Evolutionary conservation across 2,113 vertebrate genomes (phyloP).

Genomic region (Labeo catla): DNA sequence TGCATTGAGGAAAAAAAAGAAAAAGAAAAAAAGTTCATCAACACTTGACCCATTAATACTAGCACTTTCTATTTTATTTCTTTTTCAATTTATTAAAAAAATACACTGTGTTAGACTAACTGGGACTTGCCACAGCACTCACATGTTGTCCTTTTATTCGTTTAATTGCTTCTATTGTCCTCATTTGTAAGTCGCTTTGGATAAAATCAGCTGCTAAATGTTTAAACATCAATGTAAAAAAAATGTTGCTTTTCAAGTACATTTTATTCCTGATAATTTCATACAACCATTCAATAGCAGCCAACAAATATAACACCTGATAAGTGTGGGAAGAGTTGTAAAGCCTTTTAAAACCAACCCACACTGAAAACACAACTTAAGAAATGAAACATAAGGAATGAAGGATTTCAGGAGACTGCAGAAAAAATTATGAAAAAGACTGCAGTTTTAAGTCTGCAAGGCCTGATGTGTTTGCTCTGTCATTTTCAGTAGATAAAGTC

Average conservation of each 20-base stretch:
- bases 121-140: too few relatives aligned
- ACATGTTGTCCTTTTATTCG: too few relatives aligned
- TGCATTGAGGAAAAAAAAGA: not conserved
- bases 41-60: too few relatives aligned
- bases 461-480: not conserved
- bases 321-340: not conserved
- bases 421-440: conserved; percentile 5
- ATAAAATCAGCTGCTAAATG: too few relatives aligned
- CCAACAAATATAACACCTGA: not conserved
- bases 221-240: too few relatives aligned
- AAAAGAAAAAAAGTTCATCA: too few relatives aligned
- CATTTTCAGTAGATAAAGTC: not conserved
- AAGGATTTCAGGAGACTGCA: not conserved
- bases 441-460: not conserved
- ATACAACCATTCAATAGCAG: not conserved
- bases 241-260: not conserved
- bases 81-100: too few relatives aligned
- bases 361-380: not conserved
- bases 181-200: too few relatives aligned
- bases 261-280: not conserved
- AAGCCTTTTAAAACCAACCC: not conserved
- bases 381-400: not conserved
- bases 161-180: too few relatives aligned
- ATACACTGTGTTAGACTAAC: too few relatives aligned
- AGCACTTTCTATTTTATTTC: too few relatives aligned